Base-by-base conservation (phyloP, 2,113 vertebrate genomes). In the Rynchops niger region DNA sequence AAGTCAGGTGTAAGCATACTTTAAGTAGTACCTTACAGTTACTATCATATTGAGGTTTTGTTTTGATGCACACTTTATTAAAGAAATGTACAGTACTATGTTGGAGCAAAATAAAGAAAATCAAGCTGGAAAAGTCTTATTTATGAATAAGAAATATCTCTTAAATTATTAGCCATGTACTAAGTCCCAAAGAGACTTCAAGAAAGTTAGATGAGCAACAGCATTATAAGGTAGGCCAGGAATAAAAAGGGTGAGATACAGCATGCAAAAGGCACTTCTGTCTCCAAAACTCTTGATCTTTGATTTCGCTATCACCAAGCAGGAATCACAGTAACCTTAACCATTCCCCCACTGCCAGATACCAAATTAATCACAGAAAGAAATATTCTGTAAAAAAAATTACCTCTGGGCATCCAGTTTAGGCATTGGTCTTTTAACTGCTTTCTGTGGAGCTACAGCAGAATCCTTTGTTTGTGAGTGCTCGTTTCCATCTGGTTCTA, bases 331-430 rank as follows among this genome's bases (percentile, higher is more conserved):
- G 26, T n/a, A 56, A 58, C 26, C 7, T 15, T 15, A 20, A 47
- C 12, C 4, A 22, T 9, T 38, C 32, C 43, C 17, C 49, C 71
- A 74, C 23, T 69, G 42, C 15, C 27, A 38, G 4, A 18, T 5
- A 79, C 3, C 42, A 78, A 69, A 77, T 15, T 36, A 12, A 50
- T 8, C 15, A 53, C 18, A 58, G 7, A 67, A 21, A 42, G 21
- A 92, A 78, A 82, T 3, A 73, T 2, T 52, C 38, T 45, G 40
- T 34, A 32, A 62, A 15, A 62, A 15, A 62, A n/a, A 6, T 42
- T 94, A 99, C 99, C 99, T 99, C 42, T 99, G 97, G 81, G 99
- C 99, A 97, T 99, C 99, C 79, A 99, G 97, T 93, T 98, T 99
- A 56, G 99, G 99, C 66, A 98, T 98, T 1, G 99, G 98, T 86